phyloP scores from a whole-genome alignment of 1,140 invertebrate genomes.

The Lamellibrachia luymesi region DNA sequence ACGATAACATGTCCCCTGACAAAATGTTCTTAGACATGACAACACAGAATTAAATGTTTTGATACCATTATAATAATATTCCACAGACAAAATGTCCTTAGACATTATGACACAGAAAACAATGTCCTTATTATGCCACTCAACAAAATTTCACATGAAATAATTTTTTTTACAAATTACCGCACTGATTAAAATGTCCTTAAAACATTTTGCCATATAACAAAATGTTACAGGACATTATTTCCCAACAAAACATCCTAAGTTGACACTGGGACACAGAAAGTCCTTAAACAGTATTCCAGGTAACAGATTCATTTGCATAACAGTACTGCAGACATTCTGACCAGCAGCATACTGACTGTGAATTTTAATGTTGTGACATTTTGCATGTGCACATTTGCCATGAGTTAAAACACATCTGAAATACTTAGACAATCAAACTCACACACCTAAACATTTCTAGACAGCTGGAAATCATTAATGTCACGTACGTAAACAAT shows the following conservation, averaged over 20 bases:
- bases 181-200: not conserved
- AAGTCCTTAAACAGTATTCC: not conserved
- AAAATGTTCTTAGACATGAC: not conserved
- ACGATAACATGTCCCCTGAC: not conserved
- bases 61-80: not conserved
- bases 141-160: not conserved
- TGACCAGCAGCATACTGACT: not conserved
- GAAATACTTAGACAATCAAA: not conserved
- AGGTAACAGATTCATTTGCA: not conserved
- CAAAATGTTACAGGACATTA: not conserved
- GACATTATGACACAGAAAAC: conserved; percentile 3
- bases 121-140: not conserved
- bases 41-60: not conserved
- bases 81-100: not conserved
- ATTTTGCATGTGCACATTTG: not conserved
- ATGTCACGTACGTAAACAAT: not conserved
- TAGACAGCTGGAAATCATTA: not conserved
- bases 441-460: not conserved
- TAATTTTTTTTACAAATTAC: not conserved
- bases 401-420: not conserved
- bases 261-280: not conserved
- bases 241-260: not conserved
- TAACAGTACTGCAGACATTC: not conserved
- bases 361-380: not conserved
- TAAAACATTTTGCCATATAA: not conserved